Base-by-base conservation (phyloP, 2,797 vertebrate species). In the Picus viridis region DNA sequence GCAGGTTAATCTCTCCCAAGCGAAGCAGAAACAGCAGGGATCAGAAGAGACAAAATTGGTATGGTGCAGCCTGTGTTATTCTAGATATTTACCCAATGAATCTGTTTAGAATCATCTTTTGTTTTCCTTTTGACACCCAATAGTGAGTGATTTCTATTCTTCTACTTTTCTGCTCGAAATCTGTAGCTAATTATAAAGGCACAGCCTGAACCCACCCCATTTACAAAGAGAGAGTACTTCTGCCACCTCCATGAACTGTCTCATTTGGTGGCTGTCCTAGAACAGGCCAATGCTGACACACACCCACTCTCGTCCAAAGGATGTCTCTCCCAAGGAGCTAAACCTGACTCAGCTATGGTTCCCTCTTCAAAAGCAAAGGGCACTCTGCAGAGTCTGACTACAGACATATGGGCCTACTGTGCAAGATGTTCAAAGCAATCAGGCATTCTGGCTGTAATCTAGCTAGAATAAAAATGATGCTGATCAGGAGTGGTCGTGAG, bases 351-450 rank as follows among this genome's bases (percentile, higher is more conserved):
- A 81, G 82, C 45, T 67, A 82, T 10, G 59, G 56, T 74, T 94
- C 39, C 45, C 22, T 63, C 74, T 64, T 89, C 74, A 86, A 67
- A 96, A 95, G 88, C 70, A 73, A 94, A 95, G 89, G 89, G 61
- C 70, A 72, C 24, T 81, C 74, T 24, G 43, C 91, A 79, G 59
- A 92, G 89, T 88, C 73, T 88, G 83, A 78, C 1, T 9, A 26
- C 26, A 93, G 89, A 79, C 89, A 95, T 94, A 93, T 76, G 92
- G 85, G 45, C 76, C 67, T 88, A 72, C 68, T 88, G 78, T 84
- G 73, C 93, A 95, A 94, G 91, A 94, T 96, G 85, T 91, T 95
- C 63, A 67, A 78, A 78, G 89, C 79, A 68, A 59, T 81, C 89
- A 91, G 73, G 72, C 61, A 24, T 89, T 82, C 77, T 70, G 85